Base-by-base conservation (phyloP, 2,888 invertebrate species). In the Pimpla rufipes region DNA sequence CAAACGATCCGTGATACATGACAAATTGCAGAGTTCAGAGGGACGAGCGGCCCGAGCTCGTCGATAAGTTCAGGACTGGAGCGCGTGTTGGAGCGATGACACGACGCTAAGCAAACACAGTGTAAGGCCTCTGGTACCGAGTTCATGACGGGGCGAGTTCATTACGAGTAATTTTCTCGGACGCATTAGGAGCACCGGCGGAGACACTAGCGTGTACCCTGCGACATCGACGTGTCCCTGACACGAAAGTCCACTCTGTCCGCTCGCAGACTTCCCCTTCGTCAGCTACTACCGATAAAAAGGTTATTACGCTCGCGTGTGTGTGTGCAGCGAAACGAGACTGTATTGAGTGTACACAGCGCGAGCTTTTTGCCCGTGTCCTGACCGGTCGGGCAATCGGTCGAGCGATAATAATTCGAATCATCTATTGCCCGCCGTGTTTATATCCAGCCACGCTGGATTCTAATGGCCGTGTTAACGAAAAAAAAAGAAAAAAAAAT, bases 381-480 rank as follows among this genome's bases (percentile, higher is more conserved):
- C 35, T 16, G 29, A 59, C 29, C 52, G 68, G 62, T 29, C 52
- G 68, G 62, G 55, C 59, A 62, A 78, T 82, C 68, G 62, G 67
- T 55, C 62, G 62, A 67, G 73, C 68, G 81, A 78, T 82, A 74
- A 64, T 64, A 74, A 82, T 77, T 71, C 66, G 29, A 77, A 42
- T 77, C 16, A 77, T 82, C 81, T 78, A 82, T 82, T 78, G 52
- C 50, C 37, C 37, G 2, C 42, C 29, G 47, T 67, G 73, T 55
- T 67, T 40, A 16, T 62, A 16, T 40, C 37, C 42, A 23, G 59
- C 45, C n/a, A 21, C 29, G 45, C 45, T 64, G 1, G 16, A 42
- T 64, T 64, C 11, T 18, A 42, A 40, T 18, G 64, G 8, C 64
- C 64, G 11, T 64, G 42, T 42, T 64, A 40, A 40, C 16, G 35